Conservation (phyloP, 2,797 vertebrate genomes). For the Muraenolepis orangiensis region DNA sequence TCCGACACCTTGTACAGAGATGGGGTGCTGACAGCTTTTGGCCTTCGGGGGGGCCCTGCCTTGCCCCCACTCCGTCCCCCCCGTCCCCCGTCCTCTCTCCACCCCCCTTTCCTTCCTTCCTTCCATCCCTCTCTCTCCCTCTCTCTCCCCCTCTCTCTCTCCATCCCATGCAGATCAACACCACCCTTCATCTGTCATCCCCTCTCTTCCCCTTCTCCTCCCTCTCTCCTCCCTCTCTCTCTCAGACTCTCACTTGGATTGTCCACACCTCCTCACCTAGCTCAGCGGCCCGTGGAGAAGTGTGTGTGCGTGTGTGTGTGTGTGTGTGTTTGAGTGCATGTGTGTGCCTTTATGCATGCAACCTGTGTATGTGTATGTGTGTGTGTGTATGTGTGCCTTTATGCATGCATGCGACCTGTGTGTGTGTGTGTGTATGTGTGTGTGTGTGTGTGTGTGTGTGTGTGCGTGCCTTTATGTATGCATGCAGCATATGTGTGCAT, state of each 20-base stretch:
- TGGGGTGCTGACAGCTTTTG: constrained; percentile 40
- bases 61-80: no score
- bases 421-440: no score
- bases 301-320: constrained; percentile 24
- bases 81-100: constrained; percentile 13
- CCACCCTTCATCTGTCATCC: constrained; percentile 28
- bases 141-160: constrained; percentile 24
- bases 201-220: constrained; percentile 25
- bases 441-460: no score
- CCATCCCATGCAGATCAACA: constrained; percentile 40
- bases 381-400: not conserved
- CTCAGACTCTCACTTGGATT: constrained; percentile 14
- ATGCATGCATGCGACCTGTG: not conserved
- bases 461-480: constrained; percentile 11
- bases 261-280: constrained; percentile 49
- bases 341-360: not conserved
- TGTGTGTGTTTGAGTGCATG: no score
- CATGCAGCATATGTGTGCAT: not conserved
- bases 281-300: constrained; percentile 29
- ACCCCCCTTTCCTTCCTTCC: not conserved
- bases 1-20: not conserved
- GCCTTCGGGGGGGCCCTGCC: no score
- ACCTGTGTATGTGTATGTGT: not conserved
- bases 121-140: constrained; percentile 7
- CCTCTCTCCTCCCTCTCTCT: no score